Evolutionary conservation across 53 echinoderm and acorn worm genomes (phyloP), one percentile per base, ranked within the genome.

Genomic region (Hippasteria phrygiana): DNA sequence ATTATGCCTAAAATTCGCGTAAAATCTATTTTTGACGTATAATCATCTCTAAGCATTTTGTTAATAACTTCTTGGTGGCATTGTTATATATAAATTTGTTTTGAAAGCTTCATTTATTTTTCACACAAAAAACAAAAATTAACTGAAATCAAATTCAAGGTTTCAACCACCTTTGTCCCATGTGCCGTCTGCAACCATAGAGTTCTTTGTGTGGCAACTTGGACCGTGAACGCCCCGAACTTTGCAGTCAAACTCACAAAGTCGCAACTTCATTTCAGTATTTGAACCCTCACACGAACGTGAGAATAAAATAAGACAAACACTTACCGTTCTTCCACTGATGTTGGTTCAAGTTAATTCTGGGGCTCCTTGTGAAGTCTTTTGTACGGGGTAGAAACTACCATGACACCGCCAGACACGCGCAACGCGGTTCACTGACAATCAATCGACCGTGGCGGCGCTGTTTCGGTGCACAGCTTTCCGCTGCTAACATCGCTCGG

Each of bases 401-500:
- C 59, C n/a, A 7, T 3, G 54, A 17, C 17, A 16, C 54, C 20
- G n/a, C 12, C 20, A 18, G 20, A 59, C 59, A 59, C 26, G 59
- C 59, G 59, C 1, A 51, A 22, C 27, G 26, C n/a, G 26, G 59
- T 59, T 18, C 26, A 59, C 22, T 59, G 59, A 22, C 8, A 26
- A 59, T 34, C 63, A 63, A 32, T 18, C 39, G 40, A 43, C 81
- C 65, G 81, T 81, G 81, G 81, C 46, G 81, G 81, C 81, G 81
- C 81, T 45, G 45, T 81, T 81, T 45, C 16, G 38, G 37, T 26
- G 41, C 2, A 37, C 24, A 39, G 31, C 28, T 39, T 64, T 14
- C 3, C 20, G 76, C 18, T 76, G 47, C 76, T 1, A 16, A 27
- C 40, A 24, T 18, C 20, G 40, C 42, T 42, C 46, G 45, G 43